A percentile compares a stretch with the other conserved stretches of the same genome.
These are phyloP conservation scores for Coccyzus lansbergi DNA, from an alignment of 2,797 vertebrate species.

Conservation along the genomic window DNA sequence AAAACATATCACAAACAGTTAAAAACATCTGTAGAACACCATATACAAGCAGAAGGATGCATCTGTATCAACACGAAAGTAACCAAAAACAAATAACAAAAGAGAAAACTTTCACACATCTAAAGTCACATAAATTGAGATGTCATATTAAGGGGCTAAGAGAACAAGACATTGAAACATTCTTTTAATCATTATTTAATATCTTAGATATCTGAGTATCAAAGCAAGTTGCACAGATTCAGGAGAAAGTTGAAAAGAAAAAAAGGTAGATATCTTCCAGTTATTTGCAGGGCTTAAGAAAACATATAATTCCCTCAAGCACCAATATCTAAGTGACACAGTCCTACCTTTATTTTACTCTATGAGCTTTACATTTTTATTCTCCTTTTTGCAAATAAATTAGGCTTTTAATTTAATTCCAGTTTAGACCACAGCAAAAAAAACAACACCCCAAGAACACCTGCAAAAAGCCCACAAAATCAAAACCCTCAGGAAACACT, in stretches of 20 bases:
- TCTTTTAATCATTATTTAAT: constrained; percentile 16
- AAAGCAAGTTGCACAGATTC: neutral
- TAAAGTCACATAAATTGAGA: constrained; percentile 21
- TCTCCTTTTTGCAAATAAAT: neutral
- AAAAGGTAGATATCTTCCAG: neutral
- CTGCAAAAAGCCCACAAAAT: no score
- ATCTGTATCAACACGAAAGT: neutral
- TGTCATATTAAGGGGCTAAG: neutral
- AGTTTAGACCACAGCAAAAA: neutral
- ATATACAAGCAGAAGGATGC: neutral
- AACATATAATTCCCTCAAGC: neutral
- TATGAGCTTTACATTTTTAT: neutral
- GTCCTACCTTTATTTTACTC: neutral
- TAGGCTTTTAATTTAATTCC: neutral
- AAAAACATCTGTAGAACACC: neutral
- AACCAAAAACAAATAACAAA: neutral
- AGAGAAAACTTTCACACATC: neutral
- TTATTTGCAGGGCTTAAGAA: neutral
- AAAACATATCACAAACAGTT: neutral
- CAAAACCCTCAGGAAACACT: no score
- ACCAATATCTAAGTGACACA: neutral
- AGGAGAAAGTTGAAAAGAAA: constrained; percentile 21
- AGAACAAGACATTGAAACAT: neutral
- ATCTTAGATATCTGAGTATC: neutral
- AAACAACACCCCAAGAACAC: neutral